Evolutionary conservation across 1,140 invertebrate species (phyloP).

Genomic region (Tribolium castaneum): DNA sequence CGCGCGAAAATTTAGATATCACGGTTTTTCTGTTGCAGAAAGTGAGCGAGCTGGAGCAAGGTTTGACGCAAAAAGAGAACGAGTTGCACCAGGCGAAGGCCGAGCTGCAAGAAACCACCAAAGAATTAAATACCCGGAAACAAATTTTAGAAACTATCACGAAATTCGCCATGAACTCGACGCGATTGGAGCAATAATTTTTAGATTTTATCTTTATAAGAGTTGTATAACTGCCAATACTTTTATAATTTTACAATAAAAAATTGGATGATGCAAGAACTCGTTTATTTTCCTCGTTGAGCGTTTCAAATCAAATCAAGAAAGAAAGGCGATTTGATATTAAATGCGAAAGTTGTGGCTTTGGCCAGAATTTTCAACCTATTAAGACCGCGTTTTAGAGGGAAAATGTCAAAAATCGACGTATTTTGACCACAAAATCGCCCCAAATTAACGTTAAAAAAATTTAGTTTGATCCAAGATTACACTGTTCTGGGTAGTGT

Average conservation of each 20-base stretch:
- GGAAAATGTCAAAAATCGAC: too few species aligned
- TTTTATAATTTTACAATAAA: constrained; percentile 19
- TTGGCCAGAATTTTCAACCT: too few species aligned
- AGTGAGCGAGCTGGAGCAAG: constrained; percentile 51
- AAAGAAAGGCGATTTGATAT: too few species aligned
- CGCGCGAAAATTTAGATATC: neutral
- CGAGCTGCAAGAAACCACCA: constrained; percentile 44
- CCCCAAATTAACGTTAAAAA: too few species aligned
- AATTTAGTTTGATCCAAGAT: too few species aligned
- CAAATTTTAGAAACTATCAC: constrained; percentile 56
- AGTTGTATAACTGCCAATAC: neutral
- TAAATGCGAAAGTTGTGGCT: too few species aligned
- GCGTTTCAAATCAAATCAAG: too few species aligned
- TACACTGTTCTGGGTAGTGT: too few species aligned
- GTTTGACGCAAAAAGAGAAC: constrained; percentile 49
- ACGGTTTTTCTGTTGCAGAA: constrained; percentile 47
- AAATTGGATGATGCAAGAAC: constrained; percentile 1
- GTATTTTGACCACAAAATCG: too few species aligned
- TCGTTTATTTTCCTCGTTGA: neutral
- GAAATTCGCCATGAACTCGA: constrained; percentile 48
- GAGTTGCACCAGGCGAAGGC: constrained; percentile 45
- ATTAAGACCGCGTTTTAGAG: too few species aligned
- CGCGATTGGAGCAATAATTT: constrained; percentile 6
- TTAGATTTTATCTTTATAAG: neutral
- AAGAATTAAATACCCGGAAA: constrained; percentile 49